A percentile compares a stretch with the other conserved stretches of the same genome.
Conservation (phyloP, 2,888 invertebrate species). For the Cremastinae sp. region DNA sequence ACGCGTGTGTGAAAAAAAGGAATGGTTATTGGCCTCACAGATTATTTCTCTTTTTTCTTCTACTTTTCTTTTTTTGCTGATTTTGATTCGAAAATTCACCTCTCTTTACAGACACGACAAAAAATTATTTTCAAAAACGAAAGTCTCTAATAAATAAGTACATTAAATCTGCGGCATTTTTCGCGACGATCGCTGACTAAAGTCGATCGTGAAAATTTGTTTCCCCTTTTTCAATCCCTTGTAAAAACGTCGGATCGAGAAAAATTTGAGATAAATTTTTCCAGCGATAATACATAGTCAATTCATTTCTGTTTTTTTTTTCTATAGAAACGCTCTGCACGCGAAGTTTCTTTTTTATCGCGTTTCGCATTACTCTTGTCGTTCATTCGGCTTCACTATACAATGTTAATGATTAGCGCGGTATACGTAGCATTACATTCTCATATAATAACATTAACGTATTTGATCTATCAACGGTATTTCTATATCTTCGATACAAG, state of each 20-base stretch:
- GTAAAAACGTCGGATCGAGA: slow-evolving; percentile 25
- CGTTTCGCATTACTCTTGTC: slow-evolving; percentile 30
- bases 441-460: slow-evolving; percentile 70
- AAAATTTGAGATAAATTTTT: slow-evolving; percentile 30
- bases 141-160: slow-evolving; percentile 50
- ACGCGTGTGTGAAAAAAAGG: slow-evolving; percentile 33
- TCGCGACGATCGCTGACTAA: slow-evolving; percentile 44
- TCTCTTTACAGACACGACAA: slow-evolving; percentile 12
- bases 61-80: slow-evolving; percentile 15
- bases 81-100: slow-evolving; percentile 41
- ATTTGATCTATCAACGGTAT: slow-evolving; percentile 68
- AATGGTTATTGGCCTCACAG: slow-evolving; percentile 36
- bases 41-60: slow-evolving; percentile 26
- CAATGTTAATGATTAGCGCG: slow-evolving; percentile 64
- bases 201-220: slow-evolving; percentile 23
- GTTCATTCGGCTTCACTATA: slow-evolving; percentile 50
- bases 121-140: slow-evolving; percentile 37
- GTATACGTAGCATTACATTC: slow-evolving; percentile 69
- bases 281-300: slow-evolving; percentile 48
- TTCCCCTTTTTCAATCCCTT: neutral
- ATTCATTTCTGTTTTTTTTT: slow-evolving; percentile 29
- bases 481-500: slow-evolving; percentile 68
- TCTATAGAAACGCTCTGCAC: slow-evolving; percentile 46
- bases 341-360: slow-evolving; percentile 49
- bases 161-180: slow-evolving; percentile 45